Evolutionary conservation across 2,797 vertebrate genomes (phyloP).

Genomic region (Eurystomus glaucurus): DNA sequence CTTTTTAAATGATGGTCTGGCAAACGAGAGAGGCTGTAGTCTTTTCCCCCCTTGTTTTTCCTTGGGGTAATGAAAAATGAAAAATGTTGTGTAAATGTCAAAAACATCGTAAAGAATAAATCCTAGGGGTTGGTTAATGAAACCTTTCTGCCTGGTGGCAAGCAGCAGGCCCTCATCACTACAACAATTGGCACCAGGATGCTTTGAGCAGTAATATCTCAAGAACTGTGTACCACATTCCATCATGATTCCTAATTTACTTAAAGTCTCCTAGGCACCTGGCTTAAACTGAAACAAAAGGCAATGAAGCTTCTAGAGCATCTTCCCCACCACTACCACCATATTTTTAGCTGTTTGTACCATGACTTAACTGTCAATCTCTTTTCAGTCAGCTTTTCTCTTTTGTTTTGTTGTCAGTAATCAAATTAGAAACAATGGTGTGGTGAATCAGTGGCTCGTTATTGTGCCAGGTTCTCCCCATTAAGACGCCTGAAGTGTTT

Average conservation of each 20-base stretch:
- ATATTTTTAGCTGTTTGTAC: neutral
- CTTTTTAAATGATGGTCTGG: slow-evolving; percentile 41
- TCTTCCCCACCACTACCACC: neutral
- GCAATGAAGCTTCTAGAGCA: neutral
- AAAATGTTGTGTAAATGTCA: slow-evolving; percentile 74
- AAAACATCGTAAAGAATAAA: slow-evolving; percentile 77
- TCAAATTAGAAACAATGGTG: neutral
- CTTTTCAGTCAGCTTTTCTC: neutral
- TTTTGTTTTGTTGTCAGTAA: neutral
- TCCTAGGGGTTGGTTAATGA: slow-evolving; percentile 75
- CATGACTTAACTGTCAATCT: neutral
- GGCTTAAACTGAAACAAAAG: neutral
- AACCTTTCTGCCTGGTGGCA: slow-evolving; percentile 62
- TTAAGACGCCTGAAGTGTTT: neutral
- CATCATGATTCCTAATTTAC: slow-evolving; percentile 61
- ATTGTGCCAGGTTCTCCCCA: neutral
- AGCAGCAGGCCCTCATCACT: slow-evolving; percentile 57
- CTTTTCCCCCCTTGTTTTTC: slow-evolving; percentile 39
- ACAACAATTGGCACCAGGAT: slow-evolving; percentile 41
- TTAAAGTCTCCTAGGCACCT: slow-evolving; percentile 29
- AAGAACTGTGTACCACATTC: slow-evolving; percentile 46
- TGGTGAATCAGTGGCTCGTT: neutral
- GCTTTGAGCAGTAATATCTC: slow-evolving; percentile 76
- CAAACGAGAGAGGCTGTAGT: slow-evolving; percentile 59
- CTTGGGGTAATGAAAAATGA: slow-evolving; percentile 78